Evolutionary conservation across 2,113 vertebrate species (phyloP), one percentile per base, ranked within the genome.

Genomic region (Leptobrachium ailaonicum): DNA sequence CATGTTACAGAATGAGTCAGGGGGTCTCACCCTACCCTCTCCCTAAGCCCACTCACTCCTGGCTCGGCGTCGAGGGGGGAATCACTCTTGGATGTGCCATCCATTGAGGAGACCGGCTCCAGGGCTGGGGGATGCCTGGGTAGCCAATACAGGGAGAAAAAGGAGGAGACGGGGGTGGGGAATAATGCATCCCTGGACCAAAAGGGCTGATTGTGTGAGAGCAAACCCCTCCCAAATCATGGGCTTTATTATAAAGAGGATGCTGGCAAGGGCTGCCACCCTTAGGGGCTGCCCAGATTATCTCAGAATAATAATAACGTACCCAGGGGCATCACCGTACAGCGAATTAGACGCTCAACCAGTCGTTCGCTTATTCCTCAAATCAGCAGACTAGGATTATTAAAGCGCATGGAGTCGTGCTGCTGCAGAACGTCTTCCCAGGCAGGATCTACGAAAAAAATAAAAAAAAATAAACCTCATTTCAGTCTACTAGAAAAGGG

Each of bases 101-200:
- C 70, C 82, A 85, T 83, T 86, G 86, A 82, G 88, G 75, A 73
- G 79, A 73, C 71, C 84, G 84, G 66, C 85, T 75, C 77, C 88
- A 88, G 86, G 88, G 87, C 87, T 87, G 82, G 90, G 89, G 89
- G 88, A 88, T 89, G 89, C 85, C 82, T 78, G 75, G 68, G 86
- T 76, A 86, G 84, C 93, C 93, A 93, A 91, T 93, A 64, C 32
- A 8, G 44, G 40, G 87, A 88, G 80, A 83, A 74, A 54, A 85
- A 85, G 73, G 84, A 88, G 81, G 89, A 83, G 68, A n/a, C 5
- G 54, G 44, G 86, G 86, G 68, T 87, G 76, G 79, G 70, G 73
- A 41, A 63, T 40, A 6, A 32, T 60, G 32, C 76, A 11, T 69
- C 71, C 54, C 84, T 80, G 75, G 84, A 85, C 79, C 44, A 0